Conservation (phyloP, 2,888 invertebrate genomes). For the Napeogenes sylphis region DNA sequence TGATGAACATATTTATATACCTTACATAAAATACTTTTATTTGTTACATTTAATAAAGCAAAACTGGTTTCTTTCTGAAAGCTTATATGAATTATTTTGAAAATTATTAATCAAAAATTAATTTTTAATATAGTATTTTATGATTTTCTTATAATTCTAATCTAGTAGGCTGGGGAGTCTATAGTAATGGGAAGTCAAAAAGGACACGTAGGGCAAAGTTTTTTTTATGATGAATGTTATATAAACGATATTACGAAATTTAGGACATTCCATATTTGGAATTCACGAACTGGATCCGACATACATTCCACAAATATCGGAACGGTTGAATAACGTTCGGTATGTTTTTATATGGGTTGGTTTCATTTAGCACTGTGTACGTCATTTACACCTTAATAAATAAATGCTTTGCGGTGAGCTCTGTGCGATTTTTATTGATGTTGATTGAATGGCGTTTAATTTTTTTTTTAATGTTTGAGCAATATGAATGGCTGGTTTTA, state of each 20-base stretch:
- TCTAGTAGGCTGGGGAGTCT: background rate
- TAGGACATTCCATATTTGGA: background rate
- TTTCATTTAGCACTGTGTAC: constrained; percentile 13
- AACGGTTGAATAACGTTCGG: constrained; percentile 8
- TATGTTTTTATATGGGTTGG: constrained; percentile 21
- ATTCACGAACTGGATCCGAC: constrained; percentile 7
- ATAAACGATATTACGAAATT: background rate
- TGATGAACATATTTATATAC: no score
- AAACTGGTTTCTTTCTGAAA: no score
- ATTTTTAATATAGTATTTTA: no score
- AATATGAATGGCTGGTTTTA: no score
- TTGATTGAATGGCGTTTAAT: no score
- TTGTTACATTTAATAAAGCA: no score
- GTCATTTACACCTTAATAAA: constrained; percentile 1
- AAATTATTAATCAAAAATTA: background rate
- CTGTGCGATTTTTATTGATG: background rate
- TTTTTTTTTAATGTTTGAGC: no score
- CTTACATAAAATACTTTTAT: no score
- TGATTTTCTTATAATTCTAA: background rate
- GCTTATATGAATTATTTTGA: no score
- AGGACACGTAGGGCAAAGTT: background rate
- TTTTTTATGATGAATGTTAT: background rate
- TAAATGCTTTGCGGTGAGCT: background rate
- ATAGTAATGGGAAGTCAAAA: background rate
- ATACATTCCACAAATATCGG: constrained; percentile 10